A percentile compares a stretch with the other conserved stretches of the same genome.
Evolutionary conservation across 2,113 vertebrate species (phyloP).

Genomic region (Otus sunia): DNA sequence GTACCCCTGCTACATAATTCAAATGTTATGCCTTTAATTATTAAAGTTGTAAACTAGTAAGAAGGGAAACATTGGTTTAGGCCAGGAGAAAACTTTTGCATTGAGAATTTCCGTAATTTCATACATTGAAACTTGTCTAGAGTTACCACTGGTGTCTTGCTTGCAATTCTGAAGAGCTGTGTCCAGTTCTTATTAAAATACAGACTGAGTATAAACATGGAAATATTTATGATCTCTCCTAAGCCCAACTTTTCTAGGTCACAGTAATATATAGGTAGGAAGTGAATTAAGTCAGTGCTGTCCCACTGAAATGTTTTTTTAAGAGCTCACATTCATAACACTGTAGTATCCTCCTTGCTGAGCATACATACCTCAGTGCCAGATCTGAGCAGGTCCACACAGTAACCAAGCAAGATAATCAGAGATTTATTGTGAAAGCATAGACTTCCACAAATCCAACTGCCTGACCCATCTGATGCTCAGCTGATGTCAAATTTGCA

Average conservation of each 20-base stretch:
- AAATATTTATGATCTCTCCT: neutral
- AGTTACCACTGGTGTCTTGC: neutral
- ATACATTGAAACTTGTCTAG: neutral
- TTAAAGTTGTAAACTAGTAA: neutral
- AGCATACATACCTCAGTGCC: neutral
- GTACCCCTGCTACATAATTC: neutral
- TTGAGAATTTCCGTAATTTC: neutral
- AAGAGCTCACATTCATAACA: neutral
- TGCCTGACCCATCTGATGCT: neutral
- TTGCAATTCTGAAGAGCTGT: neutral
- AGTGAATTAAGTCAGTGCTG: neutral
- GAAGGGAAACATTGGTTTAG: neutral
- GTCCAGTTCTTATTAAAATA: neutral
- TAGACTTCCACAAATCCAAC: neutral
- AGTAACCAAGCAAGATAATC: neutral
- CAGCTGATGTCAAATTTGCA: neutral
- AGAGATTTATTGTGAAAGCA: neutral
- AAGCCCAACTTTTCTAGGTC: neutral
- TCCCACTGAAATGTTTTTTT: neutral
- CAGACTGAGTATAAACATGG: neutral
- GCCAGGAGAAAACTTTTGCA: neutral
- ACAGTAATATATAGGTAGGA: neutral
- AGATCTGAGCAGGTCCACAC: neutral
- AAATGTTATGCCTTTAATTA: neutral
- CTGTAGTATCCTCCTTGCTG: neutral